Conservation (phyloP, 2,113 vertebrate genomes). For the Regulus satrapa region DNA sequence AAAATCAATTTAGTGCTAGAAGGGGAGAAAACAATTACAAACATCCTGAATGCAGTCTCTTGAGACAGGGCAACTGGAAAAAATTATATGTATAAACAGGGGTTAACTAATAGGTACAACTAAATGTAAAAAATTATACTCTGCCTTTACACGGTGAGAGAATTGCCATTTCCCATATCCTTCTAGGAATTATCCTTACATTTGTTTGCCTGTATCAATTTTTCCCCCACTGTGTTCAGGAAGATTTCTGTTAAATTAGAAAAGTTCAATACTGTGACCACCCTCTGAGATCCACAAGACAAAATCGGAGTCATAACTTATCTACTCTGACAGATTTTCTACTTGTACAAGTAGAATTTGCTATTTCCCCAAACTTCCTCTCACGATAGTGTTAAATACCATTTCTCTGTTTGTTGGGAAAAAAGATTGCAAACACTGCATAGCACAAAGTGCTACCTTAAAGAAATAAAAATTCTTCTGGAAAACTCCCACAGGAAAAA, state of each 20-base stretch:
- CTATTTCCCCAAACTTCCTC: not conserved
- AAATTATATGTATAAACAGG: not conserved
- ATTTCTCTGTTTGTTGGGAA: not conserved
- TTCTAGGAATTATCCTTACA: not conserved
- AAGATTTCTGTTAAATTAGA: not conserved
- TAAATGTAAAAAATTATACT: not conserved
- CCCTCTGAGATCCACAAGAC: not conserved
- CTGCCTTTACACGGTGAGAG: not conserved
- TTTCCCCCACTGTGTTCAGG: not conserved
- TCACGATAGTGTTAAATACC: not conserved
- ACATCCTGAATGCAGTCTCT: not conserved
- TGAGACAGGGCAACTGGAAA: slow-evolving; percentile 12
- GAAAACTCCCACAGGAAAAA: not conserved
- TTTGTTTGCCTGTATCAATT: not conserved
- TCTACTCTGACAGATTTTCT: not conserved
- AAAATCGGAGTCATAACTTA: not conserved
- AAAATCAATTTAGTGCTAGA: not conserved
- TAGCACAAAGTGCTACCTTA: not conserved
- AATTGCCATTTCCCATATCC: not conserved
- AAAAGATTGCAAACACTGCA: not conserved
- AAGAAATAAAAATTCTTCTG: not conserved
- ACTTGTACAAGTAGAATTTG: not conserved
- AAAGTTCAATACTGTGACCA: not conserved
- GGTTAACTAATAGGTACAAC: slow-evolving; percentile 30
- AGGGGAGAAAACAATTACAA: slow-evolving; percentile 5